Conservation (phyloP, 2,797 vertebrate genomes). For the Chiloscyllium punctatum region DNA sequence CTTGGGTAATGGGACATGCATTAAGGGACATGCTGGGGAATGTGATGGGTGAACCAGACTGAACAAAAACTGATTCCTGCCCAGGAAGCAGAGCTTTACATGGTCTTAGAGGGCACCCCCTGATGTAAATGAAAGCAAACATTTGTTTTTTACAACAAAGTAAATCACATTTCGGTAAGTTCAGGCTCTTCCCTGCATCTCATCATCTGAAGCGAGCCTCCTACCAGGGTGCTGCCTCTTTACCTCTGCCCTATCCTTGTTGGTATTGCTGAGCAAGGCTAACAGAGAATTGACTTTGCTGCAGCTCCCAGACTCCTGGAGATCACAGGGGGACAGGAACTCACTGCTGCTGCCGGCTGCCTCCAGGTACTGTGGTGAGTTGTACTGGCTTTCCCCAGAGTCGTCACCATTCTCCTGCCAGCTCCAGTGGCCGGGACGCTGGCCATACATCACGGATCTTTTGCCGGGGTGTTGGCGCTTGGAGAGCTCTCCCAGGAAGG, state of each 20-base stretch:
- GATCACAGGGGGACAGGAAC: slow-evolving; percentile 60
- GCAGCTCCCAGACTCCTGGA: slow-evolving; percentile 60
- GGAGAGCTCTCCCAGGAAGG: slow-evolving; percentile 57
- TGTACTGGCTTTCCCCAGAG: slow-evolving; percentile 44
- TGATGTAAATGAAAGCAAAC: not conserved
- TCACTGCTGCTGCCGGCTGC: slow-evolving; percentile 55
- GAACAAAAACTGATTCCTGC: not conserved
- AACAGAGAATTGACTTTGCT: slow-evolving; percentile 66
- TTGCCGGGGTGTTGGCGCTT: slow-evolving; percentile 78
- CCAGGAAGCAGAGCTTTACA: not conserved
- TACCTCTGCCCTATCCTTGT: slow-evolving; percentile 61
- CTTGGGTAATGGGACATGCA: not conserved
- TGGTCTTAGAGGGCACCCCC: not conserved
- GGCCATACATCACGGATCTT: slow-evolving; percentile 59
- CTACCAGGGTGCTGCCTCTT: slow-evolving; percentile 84
- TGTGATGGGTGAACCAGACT: not conserved
- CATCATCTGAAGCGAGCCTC: slow-evolving; percentile 59
- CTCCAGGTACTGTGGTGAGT: slow-evolving; percentile 54
- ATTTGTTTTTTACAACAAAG: not conserved
- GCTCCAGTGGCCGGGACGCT: slow-evolving; percentile 65
- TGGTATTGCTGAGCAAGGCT: slow-evolving; percentile 67
- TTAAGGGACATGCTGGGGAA: not conserved
- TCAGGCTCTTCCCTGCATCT: slow-evolving; percentile 48
- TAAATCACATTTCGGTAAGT: not conserved
- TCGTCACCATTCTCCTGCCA: slow-evolving; percentile 53